Evolutionary conservation across 2,888 invertebrate genomes (phyloP).

Genomic region (Rhamnusium bicolor): DNA sequence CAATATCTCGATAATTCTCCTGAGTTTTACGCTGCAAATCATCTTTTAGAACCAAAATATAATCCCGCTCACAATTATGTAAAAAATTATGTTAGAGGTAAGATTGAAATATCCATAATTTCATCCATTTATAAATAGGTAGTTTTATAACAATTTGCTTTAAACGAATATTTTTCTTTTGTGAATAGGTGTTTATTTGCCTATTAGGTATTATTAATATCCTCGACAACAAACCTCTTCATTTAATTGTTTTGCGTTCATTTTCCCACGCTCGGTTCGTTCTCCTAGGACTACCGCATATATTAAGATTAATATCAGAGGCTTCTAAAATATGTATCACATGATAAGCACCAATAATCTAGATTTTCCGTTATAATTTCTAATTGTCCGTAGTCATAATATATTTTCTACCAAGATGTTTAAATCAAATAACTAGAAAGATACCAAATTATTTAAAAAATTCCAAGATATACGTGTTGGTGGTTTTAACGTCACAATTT

Average conservation of each 20-base stretch:
- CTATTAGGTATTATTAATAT: neutral
- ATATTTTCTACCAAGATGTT: neutral
- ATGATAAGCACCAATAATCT: neutral
- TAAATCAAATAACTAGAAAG: neutral
- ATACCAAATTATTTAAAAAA: neutral
- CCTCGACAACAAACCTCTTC: neutral
- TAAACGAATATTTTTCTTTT: neutral
- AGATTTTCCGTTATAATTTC: neutral
- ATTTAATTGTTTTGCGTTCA: neutral
- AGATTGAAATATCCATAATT: conserved; percentile 55
- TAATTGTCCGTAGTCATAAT: neutral
- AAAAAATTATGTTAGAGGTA: conserved; percentile 83
- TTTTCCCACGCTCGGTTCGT: neutral
- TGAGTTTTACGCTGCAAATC: conserved; percentile 82
- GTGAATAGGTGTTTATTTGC: neutral
- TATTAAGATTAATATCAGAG: conserved; percentile 1
- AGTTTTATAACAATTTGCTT: too few relatives aligned
- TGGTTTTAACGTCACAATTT: conserved; percentile 6
- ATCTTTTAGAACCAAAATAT: conserved; percentile 77
- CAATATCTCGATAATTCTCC: conserved; percentile 80
- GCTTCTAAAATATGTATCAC: neutral
- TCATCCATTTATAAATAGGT: too few relatives aligned
- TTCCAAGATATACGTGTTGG: neutral
- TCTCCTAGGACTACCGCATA: neutral
- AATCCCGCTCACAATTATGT: conserved; percentile 77